Percentiles rank a stretch among this genome's conserved stretches.
Conservation (phyloP, 1,140 invertebrate genomes). For the Octopus sinensis region DNA sequence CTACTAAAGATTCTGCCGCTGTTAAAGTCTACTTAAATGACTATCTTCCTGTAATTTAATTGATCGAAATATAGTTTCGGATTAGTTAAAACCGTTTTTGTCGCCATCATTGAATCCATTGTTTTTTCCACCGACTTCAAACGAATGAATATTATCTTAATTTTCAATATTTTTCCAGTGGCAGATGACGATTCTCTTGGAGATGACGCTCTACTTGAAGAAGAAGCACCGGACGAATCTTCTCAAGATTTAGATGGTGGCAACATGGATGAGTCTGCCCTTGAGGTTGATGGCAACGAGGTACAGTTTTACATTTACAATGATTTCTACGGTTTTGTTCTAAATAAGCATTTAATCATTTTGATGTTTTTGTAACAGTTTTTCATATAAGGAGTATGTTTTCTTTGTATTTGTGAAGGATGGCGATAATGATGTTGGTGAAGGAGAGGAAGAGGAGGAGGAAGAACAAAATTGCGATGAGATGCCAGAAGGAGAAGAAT, state of each 20-base stretch:
- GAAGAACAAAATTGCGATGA: constrained; percentile 8
- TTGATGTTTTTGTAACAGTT: not conserved
- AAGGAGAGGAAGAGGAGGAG: constrained; percentile 22
- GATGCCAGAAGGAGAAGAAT: constrained; percentile 29
- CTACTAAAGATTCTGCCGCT: no score
- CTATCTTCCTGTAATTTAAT: no score
- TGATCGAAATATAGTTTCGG: no score
- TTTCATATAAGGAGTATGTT: not conserved
- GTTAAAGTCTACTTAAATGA: no score
- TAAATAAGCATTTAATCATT: no score
- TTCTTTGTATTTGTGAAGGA: constrained; percentile 6
- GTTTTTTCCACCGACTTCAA: no score
- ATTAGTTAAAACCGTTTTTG: no score
- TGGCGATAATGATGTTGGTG: constrained; percentile 15
- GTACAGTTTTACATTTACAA: not conserved
- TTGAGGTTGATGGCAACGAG: constrained; percentile 9
- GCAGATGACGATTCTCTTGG: not conserved
- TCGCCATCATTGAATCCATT: no score
- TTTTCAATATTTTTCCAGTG: not conserved
- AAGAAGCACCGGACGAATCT: constrained; percentile 5
- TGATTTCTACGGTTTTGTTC: no score
- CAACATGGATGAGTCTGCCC: constrained; percentile 11
- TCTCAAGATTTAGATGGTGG: constrained; percentile 4
- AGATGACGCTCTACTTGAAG: constrained; percentile 4
- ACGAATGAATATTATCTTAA: no score